Base-by-base conservation (phyloP, 2,797 vertebrate genomes). In the Halcyon leucocephala region DNA sequence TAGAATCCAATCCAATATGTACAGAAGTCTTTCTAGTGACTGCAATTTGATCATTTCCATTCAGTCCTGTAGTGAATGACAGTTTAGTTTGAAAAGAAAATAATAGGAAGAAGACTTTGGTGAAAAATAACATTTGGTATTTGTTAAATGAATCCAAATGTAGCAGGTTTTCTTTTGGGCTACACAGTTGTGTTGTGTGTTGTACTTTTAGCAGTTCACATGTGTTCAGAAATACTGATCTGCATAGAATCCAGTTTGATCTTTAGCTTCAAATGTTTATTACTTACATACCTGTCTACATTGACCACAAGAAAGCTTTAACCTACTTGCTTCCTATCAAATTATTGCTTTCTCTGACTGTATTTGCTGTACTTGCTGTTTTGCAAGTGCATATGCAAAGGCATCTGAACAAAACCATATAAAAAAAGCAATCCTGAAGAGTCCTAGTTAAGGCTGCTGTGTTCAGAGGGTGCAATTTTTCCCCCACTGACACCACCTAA, bases 11-110 rank as follows among this genome's bases (percentile, higher is more conserved):
- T 83, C 77, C 82, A 93, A 33, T 49, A 86, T 48, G 80, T 65
- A 72, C 90, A 83, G 62, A 93, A 90, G 46, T 86, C 58, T 90
- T 86, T 86, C 65, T 90, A 83, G 72, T 83, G 82, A 71, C 72
- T 90, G 29, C 69, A 95, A 82, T 88, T 88, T 90, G 89, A 88
- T 93, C 37, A 61, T 78, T 94, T 95, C 52, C 54, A 90, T 95
- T 90, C 82, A 86, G 72, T 78, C 41, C 33, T 67, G 20, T 10
- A 86, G 44, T 81, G 72, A 96, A 91, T 93, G 88, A 93, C 76
- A 58, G 44, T 82, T 82, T n/a, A 25, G 1, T 67, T 71, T 35
- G 10, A 37, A 83, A 83, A 41, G 14, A 39, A 55, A 58, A 69
- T 37, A 69, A 80, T 8, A 82, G 46, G 21, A 48, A 46, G 64